These are phyloP conservation scores for Cryptosula pallasiana DNA, from an alignment of 2,888 invertebrate species.

Conservation along the genomic window DNA sequence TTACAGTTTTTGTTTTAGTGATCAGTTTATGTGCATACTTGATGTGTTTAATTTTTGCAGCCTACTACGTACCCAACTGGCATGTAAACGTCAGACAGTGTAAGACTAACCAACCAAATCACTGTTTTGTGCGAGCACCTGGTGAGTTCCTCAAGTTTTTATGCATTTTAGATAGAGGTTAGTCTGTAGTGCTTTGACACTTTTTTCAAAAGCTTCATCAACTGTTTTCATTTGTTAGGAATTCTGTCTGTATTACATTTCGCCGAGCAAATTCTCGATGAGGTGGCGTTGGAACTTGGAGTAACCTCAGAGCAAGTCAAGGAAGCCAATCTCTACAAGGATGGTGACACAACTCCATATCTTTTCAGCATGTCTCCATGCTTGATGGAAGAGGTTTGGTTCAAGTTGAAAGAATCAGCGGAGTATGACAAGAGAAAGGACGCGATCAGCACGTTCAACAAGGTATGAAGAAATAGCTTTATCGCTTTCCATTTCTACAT, in stretches of 20 bases:
- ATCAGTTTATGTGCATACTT: too few relatives aligned
- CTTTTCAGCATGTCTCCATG: constrained; percentile 34
- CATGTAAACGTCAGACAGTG: constrained; percentile 55
- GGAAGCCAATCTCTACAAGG: constrained; percentile 38
- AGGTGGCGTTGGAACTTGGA: constrained; percentile 47
- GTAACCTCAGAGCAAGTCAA: constrained; percentile 49
- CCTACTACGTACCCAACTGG: constrained; percentile 62
- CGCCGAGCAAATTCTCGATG: constrained; percentile 55
- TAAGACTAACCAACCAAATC: constrained; percentile 64
- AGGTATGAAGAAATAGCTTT: too few relatives aligned
- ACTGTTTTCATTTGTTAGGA: constrained; percentile 36
- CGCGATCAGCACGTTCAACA: constrained; percentile 36
- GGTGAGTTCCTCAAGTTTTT: constrained; percentile 56
- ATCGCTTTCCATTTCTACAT: too few relatives aligned
- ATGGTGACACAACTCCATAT: constrained; percentile 36
- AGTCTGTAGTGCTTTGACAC: too few relatives aligned
- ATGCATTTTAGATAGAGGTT: too few relatives aligned
- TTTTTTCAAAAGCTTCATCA: background rate
- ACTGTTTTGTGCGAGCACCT: constrained; percentile 69
- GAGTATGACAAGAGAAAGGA: constrained; percentile 37
- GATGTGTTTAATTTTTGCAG: constrained; percentile 31
- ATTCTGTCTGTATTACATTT: constrained; percentile 50
- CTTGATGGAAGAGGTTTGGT: constrained; percentile 37
- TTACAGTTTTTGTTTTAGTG: too few relatives aligned
- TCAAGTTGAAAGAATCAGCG: constrained; percentile 36